phyloP scores from a whole-genome alignment of 2,113 vertebrate genomes.

The Chitala chitala region DNA sequence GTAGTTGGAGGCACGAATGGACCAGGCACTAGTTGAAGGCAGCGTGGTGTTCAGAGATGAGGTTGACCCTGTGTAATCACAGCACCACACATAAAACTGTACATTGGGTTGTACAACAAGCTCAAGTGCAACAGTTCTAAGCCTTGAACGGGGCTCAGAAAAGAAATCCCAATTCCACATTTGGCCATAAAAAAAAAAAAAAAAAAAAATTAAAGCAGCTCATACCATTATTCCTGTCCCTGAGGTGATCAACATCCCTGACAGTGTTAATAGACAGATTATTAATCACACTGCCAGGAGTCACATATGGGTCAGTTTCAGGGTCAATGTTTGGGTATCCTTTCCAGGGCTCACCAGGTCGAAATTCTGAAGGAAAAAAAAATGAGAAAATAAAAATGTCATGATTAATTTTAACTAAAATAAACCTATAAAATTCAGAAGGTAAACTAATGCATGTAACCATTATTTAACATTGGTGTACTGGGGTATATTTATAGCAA shows the following conservation, averaged over 20 bases:
- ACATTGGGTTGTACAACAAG: neutral
- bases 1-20: constrained; percentile 99
- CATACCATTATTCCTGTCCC: constrained; percentile 97
- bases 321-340: constrained; percentile 99
- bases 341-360: constrained; percentile 99
- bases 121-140: too few relatives aligned
- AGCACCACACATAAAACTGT: neutral
- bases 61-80: constrained; percentile 79
- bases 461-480: too few relatives aligned
- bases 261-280: constrained; percentile 99
- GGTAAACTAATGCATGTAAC: too few relatives aligned
- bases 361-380: constrained; percentile 75
- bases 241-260: constrained; percentile 99
- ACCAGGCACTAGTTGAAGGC: constrained; percentile 99
- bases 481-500: too few relatives aligned
- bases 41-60: constrained; percentile 99
- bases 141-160: too few relatives aligned
- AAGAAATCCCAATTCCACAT: too few relatives aligned
- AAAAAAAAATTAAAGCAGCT: too few relatives aligned
- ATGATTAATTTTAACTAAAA: too few relatives aligned
- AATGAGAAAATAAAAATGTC: neutral
- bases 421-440: too few relatives aligned
- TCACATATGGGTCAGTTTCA: constrained; percentile 98
- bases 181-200: too few relatives aligned
- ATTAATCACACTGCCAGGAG: constrained; percentile 99